Percentiles rank a stretch among this genome's conserved stretches.
phyloP scores from a whole-genome alignment of 2,888 invertebrate genomes.

The Cheilosia pagana region DNA sequence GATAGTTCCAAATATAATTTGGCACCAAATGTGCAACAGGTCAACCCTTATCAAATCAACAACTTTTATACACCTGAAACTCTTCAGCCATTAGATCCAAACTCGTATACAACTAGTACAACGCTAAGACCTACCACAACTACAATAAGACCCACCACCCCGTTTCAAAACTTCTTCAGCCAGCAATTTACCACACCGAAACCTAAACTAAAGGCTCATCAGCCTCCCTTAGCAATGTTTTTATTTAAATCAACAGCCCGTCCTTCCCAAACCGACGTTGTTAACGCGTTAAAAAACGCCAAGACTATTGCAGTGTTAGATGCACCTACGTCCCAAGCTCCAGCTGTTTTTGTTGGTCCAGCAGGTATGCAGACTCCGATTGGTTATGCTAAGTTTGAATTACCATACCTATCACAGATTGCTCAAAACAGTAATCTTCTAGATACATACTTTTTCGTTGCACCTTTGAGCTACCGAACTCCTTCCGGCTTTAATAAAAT shows the following conservation, averaged over 20 bases:
- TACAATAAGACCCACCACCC: conserved; percentile 78
- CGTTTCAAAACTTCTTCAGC: conserved; percentile 79
- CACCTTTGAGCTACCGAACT: conserved; percentile 92
- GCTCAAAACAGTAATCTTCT: conserved; percentile 86
- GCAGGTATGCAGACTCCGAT: conserved; percentile 88
- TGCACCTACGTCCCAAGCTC: conserved; percentile 87
- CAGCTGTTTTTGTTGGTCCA: conserved; percentile 92
- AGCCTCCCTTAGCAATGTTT: conserved; percentile 93
- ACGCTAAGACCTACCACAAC: conserved; percentile 79
- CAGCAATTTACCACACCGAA: conserved; percentile 84
- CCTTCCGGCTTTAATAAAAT: conserved; percentile 93
- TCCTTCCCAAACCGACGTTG: conserved; percentile 88
- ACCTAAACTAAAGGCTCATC: conserved; percentile 89
- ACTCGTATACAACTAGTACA: conserved; percentile 78
- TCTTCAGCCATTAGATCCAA: conserved; percentile 76
- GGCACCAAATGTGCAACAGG: conserved; percentile 80
- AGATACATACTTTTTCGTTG: conserved; percentile 92
- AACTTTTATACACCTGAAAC: conserved; percentile 83
- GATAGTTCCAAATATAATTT: conserved; percentile 80
- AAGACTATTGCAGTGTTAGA: conserved; percentile 91
- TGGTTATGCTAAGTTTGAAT: conserved; percentile 91
- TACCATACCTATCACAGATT: conserved; percentile 89
- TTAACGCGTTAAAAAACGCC: conserved; percentile 88
- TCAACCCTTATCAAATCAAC: conserved; percentile 84
- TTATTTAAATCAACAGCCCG: conserved; percentile 84